Conservation (phyloP, 2,113 vertebrate genomes). For the Scytalopus superciliaris region DNA sequence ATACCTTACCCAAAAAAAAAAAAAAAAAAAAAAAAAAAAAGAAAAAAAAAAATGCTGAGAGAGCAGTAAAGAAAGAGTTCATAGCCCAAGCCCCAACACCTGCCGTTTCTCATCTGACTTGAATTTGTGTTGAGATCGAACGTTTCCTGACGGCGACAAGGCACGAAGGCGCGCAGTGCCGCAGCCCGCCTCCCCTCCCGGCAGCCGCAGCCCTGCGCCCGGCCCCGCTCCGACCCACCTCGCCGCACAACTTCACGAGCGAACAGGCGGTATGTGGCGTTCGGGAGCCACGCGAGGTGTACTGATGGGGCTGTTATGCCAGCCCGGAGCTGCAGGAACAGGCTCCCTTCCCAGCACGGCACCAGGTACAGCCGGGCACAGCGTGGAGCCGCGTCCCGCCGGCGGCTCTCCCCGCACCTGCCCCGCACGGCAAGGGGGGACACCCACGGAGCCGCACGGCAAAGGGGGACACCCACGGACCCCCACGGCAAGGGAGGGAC, state of each 20-base stretch:
- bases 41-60: background rate
- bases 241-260: background rate
- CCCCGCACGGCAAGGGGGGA: background rate
- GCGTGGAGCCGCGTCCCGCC: background rate
- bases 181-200: background rate
- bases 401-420: background rate
- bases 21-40: too few relatives aligned
- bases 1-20: background rate
- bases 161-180: background rate
- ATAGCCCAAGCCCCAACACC: background rate
- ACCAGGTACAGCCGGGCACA: background rate
- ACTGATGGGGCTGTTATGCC: accelerated
- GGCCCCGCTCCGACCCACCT: background rate
- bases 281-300: accelerated
- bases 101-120: background rate
- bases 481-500: background rate
- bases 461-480: background rate
- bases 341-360: background rate
- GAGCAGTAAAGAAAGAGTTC: background rate
- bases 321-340: accelerated
- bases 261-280: accelerated
- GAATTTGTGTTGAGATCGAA: background rate
- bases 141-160: background rate
- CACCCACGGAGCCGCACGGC: too few relatives aligned
- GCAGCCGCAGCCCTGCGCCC: background rate